A percentile compares a stretch with the other conserved stretches of the same genome.
Conservation (phyloP, 2,888 invertebrate genomes). For the Drosophila parthenogenetica region DNA sequence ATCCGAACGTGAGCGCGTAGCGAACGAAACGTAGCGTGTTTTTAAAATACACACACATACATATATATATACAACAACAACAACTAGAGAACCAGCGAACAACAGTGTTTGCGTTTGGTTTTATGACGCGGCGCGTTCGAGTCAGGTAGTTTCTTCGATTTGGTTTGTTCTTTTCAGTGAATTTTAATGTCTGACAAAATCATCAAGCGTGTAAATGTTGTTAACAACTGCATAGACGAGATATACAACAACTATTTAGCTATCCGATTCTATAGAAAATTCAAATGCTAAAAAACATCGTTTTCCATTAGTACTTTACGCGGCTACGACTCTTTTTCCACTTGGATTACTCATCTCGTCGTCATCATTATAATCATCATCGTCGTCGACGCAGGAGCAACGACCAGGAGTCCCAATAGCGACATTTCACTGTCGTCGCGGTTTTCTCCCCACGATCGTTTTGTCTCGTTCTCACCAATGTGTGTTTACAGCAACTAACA, state of each 20-base stretch:
- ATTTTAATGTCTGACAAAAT: slow-evolving; percentile 52
- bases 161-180: slow-evolving; percentile 45
- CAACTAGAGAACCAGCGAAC: slow-evolving; percentile 27
- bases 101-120: slow-evolving; percentile 64
- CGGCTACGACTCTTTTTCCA: slow-evolving; percentile 28
- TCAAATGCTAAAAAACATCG: slow-evolving; percentile 30
- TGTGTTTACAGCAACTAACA: slow-evolving; percentile 34
- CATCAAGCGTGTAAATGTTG: slow-evolving; percentile 70
- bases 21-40: slow-evolving; percentile 63
- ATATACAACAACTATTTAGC: slow-evolving; percentile 30
- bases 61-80: slow-evolving; percentile 33
- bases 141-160: slow-evolving; percentile 71
- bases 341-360: slow-evolving; percentile 68
- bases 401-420: slow-evolving; percentile 46
- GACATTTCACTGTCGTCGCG: slow-evolving; percentile 57
- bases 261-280: slow-evolving; percentile 21
- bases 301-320: slow-evolving; percentile 3
- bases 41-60: slow-evolving; percentile 50
- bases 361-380: background rate
- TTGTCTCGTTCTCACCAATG: slow-evolving; percentile 22
- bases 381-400: slow-evolving; percentile 50
- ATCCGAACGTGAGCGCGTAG: slow-evolving; percentile 59
- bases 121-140: slow-evolving; percentile 72
- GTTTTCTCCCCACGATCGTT: slow-evolving; percentile 18
- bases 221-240: slow-evolving; percentile 54